Base-by-base conservation (phyloP, 2,797 vertebrate genomes). In the Petrocephalus schoutedeni region DNA sequence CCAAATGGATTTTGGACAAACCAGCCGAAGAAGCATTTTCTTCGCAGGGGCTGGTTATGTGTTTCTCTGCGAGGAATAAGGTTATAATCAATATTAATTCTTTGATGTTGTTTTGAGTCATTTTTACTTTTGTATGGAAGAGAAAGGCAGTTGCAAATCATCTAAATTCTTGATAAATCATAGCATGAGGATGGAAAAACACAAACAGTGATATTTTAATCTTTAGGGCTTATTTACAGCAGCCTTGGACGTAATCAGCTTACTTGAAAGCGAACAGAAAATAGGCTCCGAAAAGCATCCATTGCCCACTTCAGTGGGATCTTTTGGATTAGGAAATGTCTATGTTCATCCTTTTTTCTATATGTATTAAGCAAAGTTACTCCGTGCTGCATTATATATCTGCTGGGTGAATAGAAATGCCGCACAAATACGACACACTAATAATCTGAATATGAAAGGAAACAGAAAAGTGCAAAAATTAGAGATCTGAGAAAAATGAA, bases 241-340 rank as follows among this genome's bases (percentile, higher is more conserved):
- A 87, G 87, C 36, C 71, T 87, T 21, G 32, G 71, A 19, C 80
- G 58, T 87, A 83, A 87, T 83, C 87, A 45, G 74, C 87, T 83
- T 87, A 82, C 5, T 77, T 49, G 80, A 58, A 54, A 36, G 71
- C n/a, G 0, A 23, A 14, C 14, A 12, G 86, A 57, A 56, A 56
- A 87, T 41, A 9, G 51, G 10, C 28, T 77, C 16, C 41, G 7
- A n/a, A 58, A 77, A 56, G 10, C 64, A 77, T 10, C 41, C 23
- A 21, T 28, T 19, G 32, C 19, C 53, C 32, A 36, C 51, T 57
- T 86, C 53, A 86, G 12, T 61, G 57, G 9, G 49, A 87, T 83
- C 32, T 83, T 83, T n/a, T 45, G 74, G 9, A 82, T 80, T 77
- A 7, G 14, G 19, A 82, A 87, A 54, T 87, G 45, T 59, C 10